A percentile compares a stretch with the other conserved stretches of the same genome.
phyloP scores from a whole-genome alignment of 2,797 vertebrate species.

The Heterohyrax brucei region DNA sequence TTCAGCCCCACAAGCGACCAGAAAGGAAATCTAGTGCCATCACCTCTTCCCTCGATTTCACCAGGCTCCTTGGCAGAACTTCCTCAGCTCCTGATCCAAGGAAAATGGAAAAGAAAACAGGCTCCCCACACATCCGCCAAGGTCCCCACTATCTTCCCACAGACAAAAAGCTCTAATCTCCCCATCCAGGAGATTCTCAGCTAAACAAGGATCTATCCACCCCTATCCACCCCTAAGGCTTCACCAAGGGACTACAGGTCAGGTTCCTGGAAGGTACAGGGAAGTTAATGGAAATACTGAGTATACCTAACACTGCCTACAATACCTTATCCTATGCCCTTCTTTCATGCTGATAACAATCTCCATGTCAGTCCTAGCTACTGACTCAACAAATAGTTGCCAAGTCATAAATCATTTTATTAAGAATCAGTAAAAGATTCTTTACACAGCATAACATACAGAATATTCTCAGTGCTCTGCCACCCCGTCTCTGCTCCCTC shows the following conservation, averaged over 20 bases:
- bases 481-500: background rate
- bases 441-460: slow-evolving; percentile 4
- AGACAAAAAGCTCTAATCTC: background rate
- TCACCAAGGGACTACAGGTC: background rate
- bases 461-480: background rate
- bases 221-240: background rate
- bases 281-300: background rate
- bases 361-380: background rate
- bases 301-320: background rate
- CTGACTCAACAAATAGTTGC: slow-evolving; percentile 53
- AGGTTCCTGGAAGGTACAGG: slow-evolving; percentile 19
- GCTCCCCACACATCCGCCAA: background rate
- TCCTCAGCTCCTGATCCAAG: background rate
- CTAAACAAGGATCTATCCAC: background rate
- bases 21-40: background rate
- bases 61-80: background rate
- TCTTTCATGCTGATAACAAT: slow-evolving; percentile 7
- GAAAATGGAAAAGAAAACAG: background rate
- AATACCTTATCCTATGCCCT: background rate
- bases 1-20: background rate
- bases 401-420: slow-evolving; percentile 38
- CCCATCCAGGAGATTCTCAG: background rate
- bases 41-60: background rate
- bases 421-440: background rate
- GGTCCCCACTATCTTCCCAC: background rate